Evolutionary conservation across 1,140 invertebrate genomes (phyloP).

Genomic region (Coenobita brevimanus): DNA sequence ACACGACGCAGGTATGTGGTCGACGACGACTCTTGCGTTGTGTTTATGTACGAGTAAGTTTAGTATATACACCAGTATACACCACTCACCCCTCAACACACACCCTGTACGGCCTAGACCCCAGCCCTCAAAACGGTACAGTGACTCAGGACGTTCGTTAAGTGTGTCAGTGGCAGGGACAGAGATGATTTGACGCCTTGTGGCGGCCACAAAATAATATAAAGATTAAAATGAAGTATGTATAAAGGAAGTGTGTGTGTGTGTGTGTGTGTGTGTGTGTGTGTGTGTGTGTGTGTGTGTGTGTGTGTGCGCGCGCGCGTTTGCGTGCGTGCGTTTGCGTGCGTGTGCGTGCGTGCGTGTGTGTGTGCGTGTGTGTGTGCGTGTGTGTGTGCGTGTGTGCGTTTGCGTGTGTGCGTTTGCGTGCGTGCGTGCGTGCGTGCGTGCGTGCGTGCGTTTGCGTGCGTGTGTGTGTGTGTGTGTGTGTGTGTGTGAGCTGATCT

Average conservation of each 20-base stretch:
- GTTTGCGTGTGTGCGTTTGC: neutral
- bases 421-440: neutral
- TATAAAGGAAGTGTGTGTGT: too few relatives aligned
- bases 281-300: neutral
- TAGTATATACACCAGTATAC: too few relatives aligned
- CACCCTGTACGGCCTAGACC: too few relatives aligned
- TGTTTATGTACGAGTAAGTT: too few relatives aligned
- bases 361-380: neutral
- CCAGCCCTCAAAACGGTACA: too few relatives aligned
- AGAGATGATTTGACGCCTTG: too few relatives aligned
- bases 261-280: neutral
- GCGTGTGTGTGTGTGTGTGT: slow-evolving; percentile 20
- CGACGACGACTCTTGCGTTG: too few relatives aligned
- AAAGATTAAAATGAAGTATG: neutral
- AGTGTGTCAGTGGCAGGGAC: too few relatives aligned
- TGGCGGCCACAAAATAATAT: neutral
- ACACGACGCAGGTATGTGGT: too few relatives aligned
- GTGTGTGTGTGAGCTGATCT: too few relatives aligned
- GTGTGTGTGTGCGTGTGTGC: neutral
- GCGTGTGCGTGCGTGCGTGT: slow-evolving; percentile 1
- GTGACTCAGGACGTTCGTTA: too few relatives aligned
- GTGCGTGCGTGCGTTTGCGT: neutral
- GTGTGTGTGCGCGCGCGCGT: neutral
- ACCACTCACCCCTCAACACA: too few relatives aligned
- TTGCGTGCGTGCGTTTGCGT: neutral